Conservation (phyloP, 2,888 invertebrate species). For the Platypus cylindrus region DNA sequence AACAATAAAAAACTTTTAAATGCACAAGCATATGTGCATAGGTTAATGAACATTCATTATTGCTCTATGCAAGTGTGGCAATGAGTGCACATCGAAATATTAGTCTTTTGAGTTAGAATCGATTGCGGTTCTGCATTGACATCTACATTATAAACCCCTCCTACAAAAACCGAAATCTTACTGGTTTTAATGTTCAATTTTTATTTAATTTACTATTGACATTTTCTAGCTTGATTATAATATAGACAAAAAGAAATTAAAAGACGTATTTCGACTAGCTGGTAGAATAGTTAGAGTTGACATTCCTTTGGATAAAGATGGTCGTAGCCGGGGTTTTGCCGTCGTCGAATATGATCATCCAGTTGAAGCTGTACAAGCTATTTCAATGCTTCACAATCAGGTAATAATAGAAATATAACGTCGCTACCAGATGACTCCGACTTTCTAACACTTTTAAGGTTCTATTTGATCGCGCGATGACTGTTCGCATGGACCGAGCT, state of each 20-base stretch:
- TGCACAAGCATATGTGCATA: too few species aligned
- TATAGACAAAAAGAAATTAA: conserved; percentile 85
- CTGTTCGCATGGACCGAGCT: conserved; percentile 86
- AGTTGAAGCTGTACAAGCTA: conserved; percentile 94
- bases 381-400: conserved; percentile 96
- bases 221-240: conserved; percentile 84
- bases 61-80: too few species aligned
- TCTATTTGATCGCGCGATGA: conserved; percentile 83
- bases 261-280: conserved; percentile 91
- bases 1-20: too few species aligned
- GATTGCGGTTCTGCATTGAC: too few species aligned
- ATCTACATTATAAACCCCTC: too few species aligned
- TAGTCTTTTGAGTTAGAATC: too few species aligned
- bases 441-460: conserved; percentile 22
- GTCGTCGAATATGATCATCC: conserved; percentile 95
- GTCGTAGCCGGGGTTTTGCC: conserved; percentile 92
- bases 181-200: too few species aligned
- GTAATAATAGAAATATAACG: conserved; percentile 20
- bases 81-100: too few species aligned
- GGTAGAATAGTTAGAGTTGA: conserved; percentile 90
- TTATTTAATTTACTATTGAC: conserved; percentile 3
- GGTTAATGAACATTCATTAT: too few species aligned
- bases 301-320: conserved; percentile 85
- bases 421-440: neutral
- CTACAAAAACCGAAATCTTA: too few species aligned